These are phyloP conservation scores for Xylocampa areola DNA, from an alignment of 2,888 invertebrate species.

Conservation along the genomic window DNA sequence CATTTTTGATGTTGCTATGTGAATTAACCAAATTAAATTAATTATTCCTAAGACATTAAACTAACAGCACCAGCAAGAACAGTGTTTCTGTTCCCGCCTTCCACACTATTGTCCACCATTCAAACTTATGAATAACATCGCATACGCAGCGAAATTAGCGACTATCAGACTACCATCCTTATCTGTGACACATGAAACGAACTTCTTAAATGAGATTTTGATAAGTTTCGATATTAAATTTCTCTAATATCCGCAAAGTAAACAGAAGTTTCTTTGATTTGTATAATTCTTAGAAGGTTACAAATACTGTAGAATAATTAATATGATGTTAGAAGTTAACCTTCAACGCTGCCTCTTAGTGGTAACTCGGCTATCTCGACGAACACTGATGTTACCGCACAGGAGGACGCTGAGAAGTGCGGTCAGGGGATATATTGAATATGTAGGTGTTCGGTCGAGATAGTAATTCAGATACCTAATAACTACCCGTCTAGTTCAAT, in stretches of 20 bases:
- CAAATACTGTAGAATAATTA: slow-evolving; percentile 11
- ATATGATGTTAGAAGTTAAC: slow-evolving; percentile 5
- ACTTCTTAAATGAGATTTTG: slow-evolving; percentile 4
- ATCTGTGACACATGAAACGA: slow-evolving; percentile 10
- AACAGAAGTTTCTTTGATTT: slow-evolving; percentile 10
- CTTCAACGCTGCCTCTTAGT: slow-evolving; percentile 8
- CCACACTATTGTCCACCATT: too few species aligned
- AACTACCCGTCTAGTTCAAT: neutral
- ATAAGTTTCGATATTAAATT: slow-evolving; percentile 7
- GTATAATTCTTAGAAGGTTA: slow-evolving; percentile 8
- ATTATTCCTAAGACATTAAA: too few species aligned
- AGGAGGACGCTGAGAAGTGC: slow-evolving; percentile 4
- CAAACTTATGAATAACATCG: neutral
- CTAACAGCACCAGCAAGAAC: too few species aligned
- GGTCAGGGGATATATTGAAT: slow-evolving; percentile 9
- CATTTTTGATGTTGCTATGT: too few species aligned
- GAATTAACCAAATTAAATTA: too few species aligned
- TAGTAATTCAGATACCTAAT: neutral
- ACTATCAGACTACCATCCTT: neutral
- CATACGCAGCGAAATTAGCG: neutral
- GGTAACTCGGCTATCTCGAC: slow-evolving; percentile 5
- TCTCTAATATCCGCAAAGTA: slow-evolving; percentile 6
- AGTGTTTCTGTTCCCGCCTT: too few species aligned
- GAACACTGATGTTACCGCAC: slow-evolving; percentile 6
- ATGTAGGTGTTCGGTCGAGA: neutral